These are phyloP conservation scores for Euproctis similis DNA, from an alignment of 2,888 invertebrate species.

Conservation along the genomic window DNA sequence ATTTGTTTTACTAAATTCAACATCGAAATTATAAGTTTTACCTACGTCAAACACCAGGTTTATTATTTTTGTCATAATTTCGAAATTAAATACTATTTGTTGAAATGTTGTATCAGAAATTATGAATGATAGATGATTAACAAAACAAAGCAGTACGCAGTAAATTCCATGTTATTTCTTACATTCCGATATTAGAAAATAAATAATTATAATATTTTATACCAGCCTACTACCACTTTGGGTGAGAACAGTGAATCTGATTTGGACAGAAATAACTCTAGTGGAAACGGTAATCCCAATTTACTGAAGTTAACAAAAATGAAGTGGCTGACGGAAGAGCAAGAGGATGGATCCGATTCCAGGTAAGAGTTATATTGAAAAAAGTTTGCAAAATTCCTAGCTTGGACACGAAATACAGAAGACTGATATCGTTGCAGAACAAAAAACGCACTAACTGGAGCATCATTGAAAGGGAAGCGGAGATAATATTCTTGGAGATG, in stretches of 20 bases:
- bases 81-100: too few species aligned
- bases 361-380: slow-evolving; percentile 38
- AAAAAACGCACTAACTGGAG: slow-evolving; percentile 59
- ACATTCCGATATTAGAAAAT: background rate
- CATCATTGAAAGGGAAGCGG: slow-evolving; percentile 32
- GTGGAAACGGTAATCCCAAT: slow-evolving; percentile 35
- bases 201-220: slow-evolving; percentile 3
- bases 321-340: slow-evolving; percentile 59
- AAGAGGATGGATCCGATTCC: slow-evolving; percentile 41
- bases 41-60: too few species aligned
- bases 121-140: too few species aligned
- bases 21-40: too few species aligned
- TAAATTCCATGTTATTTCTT: too few species aligned
- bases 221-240: slow-evolving; percentile 27
- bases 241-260: slow-evolving; percentile 31
- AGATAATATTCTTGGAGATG: slow-evolving; percentile 13
- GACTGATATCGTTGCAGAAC: slow-evolving; percentile 55
- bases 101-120: too few species aligned
- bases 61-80: too few species aligned
- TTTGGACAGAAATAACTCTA: slow-evolving; percentile 15
- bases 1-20: slow-evolving; percentile 1
- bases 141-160: too few species aligned
- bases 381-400: background rate
- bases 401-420: slow-evolving; percentile 22
- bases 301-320: slow-evolving; percentile 56